These are phyloP conservation scores for Chrosomus eos DNA, from an alignment of 2,797 vertebrate species.

Conservation along the genomic window DNA sequence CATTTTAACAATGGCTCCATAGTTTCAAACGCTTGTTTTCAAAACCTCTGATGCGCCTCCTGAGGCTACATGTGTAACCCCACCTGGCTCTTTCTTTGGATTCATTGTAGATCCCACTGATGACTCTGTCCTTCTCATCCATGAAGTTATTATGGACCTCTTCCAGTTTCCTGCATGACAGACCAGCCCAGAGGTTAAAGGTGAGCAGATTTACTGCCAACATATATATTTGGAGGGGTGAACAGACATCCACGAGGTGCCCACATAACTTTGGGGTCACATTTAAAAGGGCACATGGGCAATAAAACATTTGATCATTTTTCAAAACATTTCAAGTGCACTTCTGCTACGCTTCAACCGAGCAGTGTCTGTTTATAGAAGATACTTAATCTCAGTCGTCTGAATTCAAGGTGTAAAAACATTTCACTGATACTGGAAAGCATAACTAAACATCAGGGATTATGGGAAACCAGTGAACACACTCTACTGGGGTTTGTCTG, in stretches of 20 bases:
- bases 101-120: constrained; percentile 86
- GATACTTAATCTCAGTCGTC: constrained; percentile 47
- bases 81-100: constrained; percentile 86
- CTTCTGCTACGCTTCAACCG: constrained; percentile 38
- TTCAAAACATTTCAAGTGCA: constrained; percentile 43
- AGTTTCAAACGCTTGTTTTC: constrained; percentile 21
- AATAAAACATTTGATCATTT: constrained; percentile 43
- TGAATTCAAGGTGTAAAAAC: constrained; percentile 63
- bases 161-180: constrained; percentile 80
- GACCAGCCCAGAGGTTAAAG: constrained; percentile 22
- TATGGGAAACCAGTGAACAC: constrained; percentile 53
- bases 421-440: constrained; percentile 55
- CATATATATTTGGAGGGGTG: constrained; percentile 27
- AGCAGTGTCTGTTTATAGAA: constrained; percentile 31
- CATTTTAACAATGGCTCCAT: not conserved
- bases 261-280: constrained; percentile 28
- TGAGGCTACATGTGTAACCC: constrained; percentile 44
- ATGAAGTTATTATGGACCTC: constrained; percentile 84
- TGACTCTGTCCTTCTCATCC: constrained; percentile 84
- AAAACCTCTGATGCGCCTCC: constrained; percentile 24
- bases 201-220: constrained; percentile 39
- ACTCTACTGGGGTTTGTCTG: constrained; percentile 55
- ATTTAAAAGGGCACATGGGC: constrained; percentile 25
- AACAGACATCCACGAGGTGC: constrained; percentile 27
- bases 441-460: constrained; percentile 59